phyloP scores from a whole-genome alignment of 2,888 invertebrate species.

The Drosophila gaucha region DNA sequence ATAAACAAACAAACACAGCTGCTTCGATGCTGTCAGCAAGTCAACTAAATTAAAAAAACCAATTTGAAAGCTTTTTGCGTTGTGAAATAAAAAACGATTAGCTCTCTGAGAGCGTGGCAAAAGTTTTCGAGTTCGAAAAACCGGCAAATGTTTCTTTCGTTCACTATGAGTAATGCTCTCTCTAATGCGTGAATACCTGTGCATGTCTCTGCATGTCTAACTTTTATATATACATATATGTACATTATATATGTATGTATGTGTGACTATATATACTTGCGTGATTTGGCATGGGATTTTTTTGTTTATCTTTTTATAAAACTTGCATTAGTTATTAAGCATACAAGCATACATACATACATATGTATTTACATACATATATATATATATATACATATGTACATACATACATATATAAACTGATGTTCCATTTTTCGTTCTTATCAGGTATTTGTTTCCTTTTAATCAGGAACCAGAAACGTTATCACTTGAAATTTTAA shows the following conservation, averaged over 20 bases:
- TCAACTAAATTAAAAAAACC: slow-evolving; percentile 15
- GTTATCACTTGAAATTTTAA: not conserved
- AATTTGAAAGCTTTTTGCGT: slow-evolving; percentile 20
- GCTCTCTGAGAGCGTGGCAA: slow-evolving; percentile 4
- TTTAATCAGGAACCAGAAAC: not conserved
- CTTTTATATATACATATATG: not conserved
- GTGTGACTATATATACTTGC: too few species aligned
- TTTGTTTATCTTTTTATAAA: too few species aligned
- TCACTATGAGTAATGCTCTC: not conserved
- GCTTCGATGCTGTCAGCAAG: not conserved
- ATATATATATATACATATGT: not conserved
- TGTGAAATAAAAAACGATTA: slow-evolving; percentile 35
- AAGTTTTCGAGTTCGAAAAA: slow-evolving; percentile 32
- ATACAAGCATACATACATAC: not conserved
- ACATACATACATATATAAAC: not conserved
- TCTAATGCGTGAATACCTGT: not conserved
- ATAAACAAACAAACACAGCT: slow-evolving; percentile 3
- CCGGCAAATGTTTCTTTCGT: not conserved
- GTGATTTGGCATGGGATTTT: too few species aligned
- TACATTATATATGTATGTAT: too few species aligned
- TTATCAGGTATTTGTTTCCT: not conserved
- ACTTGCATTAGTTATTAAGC: too few species aligned
- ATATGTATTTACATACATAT: not conserved
- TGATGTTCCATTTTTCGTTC: not conserved
- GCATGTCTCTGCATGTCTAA: not conserved